Evolutionary conservation across 1,140 invertebrate genomes (phyloP), one percentile per base, ranked within the genome.

Genomic region (Vollenhovia emeryi): DNA sequence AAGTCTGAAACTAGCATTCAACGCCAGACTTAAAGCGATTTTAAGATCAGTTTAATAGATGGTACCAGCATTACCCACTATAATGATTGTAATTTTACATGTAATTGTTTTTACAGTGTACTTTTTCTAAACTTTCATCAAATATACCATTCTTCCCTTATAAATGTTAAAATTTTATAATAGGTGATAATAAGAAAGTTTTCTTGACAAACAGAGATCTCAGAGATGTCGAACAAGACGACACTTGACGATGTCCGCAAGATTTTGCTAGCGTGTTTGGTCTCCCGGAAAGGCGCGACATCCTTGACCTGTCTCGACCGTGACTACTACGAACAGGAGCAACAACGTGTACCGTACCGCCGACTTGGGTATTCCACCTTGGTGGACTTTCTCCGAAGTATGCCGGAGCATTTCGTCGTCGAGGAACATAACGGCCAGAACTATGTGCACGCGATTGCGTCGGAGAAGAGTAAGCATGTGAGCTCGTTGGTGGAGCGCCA

Each of bases 381-480:
- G 0, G 0, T 75, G 0, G 55, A 73, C 3, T 93, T 91, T 78
- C 18, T 94, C 0, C 3, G 43, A 2, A 89, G 69, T 59, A 85
- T 93, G 15, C 33, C 76, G 0, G 55, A 89, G 0, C 52, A 83
- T 9, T 64, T 93, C 2, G 15, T 1, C 3, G 1, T 93, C 5
- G 9, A 80, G 6, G n/a, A 36, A 0, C 6, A 9, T 0, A 62
- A 90, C 21, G 78, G 79, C n/a, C n/a, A 11, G 1, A 2, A 83
- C 24, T 88, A 85, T 8, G 80, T 90, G 0, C 52, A 52, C 13
- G 90, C 89, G 7, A 86, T 93, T 0, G 75, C 88, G 0, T 79
- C 88, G 1, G 84, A 92, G 3, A 92, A 92, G 50, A 86, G 89
- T 1, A 86, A 79, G 8, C 93, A 94, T 18, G 82, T 94, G 7